These are phyloP conservation scores for Mythimna pallens DNA, from an alignment of 2,888 invertebrate species.

Conservation along the genomic window DNA sequence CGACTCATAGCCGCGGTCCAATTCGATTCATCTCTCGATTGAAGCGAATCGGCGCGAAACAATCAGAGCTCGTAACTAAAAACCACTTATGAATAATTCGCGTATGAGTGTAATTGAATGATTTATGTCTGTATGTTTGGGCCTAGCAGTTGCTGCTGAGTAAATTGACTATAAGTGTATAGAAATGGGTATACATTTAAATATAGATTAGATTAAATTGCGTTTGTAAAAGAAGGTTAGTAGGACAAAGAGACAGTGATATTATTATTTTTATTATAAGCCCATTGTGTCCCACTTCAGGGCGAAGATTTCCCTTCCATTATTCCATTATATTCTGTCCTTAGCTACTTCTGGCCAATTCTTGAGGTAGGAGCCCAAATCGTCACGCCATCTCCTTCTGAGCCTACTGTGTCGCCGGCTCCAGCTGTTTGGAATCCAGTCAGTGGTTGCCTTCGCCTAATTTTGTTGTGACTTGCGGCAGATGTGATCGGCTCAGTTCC, in stretches of 20 bases:
- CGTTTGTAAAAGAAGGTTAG: background rate
- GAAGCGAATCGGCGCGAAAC: constrained; percentile 77
- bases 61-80: constrained; percentile 70
- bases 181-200: constrained; percentile 1
- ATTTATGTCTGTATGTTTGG: constrained; percentile 60
- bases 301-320: too few relatives aligned
- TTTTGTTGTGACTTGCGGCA: too few relatives aligned
- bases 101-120: constrained; percentile 75
- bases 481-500: too few relatives aligned
- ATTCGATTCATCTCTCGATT: constrained; percentile 85
- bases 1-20: constrained; percentile 81
- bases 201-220: background rate
- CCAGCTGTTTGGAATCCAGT: too few relatives aligned
- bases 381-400: too few relatives aligned
- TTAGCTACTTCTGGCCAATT: too few relatives aligned
- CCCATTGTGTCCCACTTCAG: too few relatives aligned
- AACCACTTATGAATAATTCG: constrained; percentile 76
- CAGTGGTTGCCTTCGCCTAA: too few relatives aligned
- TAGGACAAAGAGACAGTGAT: background rate
- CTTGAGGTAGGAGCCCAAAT: too few relatives aligned
- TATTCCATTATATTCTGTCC: too few relatives aligned
- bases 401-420: too few relatives aligned
- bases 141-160: constrained; percentile 38
- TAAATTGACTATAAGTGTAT: constrained; percentile 24
- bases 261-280: too few relatives aligned